A percentile compares a stretch with the other conserved stretches of the same genome.
Conservation (phyloP, 2,888 invertebrate species). For the Cistogaster globosa region DNA sequence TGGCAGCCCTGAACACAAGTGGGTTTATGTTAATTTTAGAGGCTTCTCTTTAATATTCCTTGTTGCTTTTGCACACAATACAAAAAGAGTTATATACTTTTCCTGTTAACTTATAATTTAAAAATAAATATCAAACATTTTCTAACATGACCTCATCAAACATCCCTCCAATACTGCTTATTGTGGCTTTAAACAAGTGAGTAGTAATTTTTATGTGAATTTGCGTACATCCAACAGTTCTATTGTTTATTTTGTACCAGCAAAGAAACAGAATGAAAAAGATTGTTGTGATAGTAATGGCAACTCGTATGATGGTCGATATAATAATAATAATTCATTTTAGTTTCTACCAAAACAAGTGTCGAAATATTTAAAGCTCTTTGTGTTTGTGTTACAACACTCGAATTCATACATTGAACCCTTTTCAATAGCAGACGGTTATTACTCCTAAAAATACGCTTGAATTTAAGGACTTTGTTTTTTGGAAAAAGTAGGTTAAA, state of each 20-base stretch:
- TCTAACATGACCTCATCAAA: background rate
- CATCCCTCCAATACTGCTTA: background rate
- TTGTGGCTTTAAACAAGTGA: background rate
- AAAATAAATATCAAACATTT: background rate
- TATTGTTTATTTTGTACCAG: constrained; percentile 57
- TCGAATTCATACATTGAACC: constrained; percentile 41
- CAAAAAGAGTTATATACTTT: too few species aligned
- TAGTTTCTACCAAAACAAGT: constrained; percentile 34
- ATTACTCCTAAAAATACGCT: constrained; percentile 52
- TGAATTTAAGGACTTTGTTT: constrained; percentile 49
- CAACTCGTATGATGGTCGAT: constrained; percentile 48
- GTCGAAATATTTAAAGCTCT: constrained; percentile 20
- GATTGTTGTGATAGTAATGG: constrained; percentile 48
- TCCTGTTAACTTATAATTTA: too few species aligned
- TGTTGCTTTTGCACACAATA: too few species aligned
- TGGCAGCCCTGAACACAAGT: too few species aligned
- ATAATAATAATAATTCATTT: constrained; percentile 61
- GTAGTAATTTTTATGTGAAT: background rate
- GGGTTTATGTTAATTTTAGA: too few species aligned
- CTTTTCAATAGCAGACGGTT: constrained; percentile 48
- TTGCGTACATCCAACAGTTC: constrained; percentile 34
- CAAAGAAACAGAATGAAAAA: constrained; percentile 38
- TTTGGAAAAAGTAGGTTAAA: constrained; percentile 47
- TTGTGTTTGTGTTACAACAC: constrained; percentile 8
- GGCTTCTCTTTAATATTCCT: too few species aligned